These are phyloP conservation scores for Hirundichthys speculiger DNA, from an alignment of 2,113 vertebrate genomes.

Conservation along the genomic window DNA sequence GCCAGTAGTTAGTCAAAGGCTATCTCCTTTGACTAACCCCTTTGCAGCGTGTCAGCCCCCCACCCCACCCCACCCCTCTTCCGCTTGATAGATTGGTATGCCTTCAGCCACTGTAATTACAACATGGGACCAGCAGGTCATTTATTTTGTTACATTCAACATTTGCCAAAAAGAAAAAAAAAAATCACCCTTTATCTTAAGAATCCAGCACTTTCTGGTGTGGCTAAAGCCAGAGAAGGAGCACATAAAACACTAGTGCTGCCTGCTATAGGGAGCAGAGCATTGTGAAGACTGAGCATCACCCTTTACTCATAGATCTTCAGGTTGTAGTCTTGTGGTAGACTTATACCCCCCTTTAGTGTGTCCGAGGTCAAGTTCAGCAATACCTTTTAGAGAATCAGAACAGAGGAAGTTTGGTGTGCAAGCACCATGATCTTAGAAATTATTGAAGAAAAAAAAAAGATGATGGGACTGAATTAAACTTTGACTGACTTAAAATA, in stretches of 20 bases:
- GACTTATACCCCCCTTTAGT: slow-evolving; percentile 18
- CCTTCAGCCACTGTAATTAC: slow-evolving; percentile 98
- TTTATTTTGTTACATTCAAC: slow-evolving; percentile 98
- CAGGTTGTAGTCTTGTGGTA: slow-evolving; percentile 23
- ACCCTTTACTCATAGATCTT: slow-evolving; percentile 47
- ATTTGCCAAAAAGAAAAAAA: slow-evolving; percentile 88
- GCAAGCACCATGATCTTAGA: background rate
- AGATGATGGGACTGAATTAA: background rate
- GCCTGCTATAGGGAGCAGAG: background rate
- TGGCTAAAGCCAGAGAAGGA: slow-evolving; percentile 87
- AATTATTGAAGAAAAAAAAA: slow-evolving; percentile 2
- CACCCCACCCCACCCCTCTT: slow-evolving; percentile 78
- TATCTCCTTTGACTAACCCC: slow-evolving; percentile 99
- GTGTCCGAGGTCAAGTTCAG: slow-evolving; percentile 47
- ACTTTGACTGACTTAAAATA: background rate
- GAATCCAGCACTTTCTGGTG: slow-evolving; percentile 90
- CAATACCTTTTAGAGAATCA: background rate
- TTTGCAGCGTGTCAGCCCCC: slow-evolving; percentile 91
- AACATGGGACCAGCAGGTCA: slow-evolving; percentile 91
- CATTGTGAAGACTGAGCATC: slow-evolving; percentile 26
- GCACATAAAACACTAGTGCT: slow-evolving; percentile 85
- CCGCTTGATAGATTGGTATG: slow-evolving; percentile 96
- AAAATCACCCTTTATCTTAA: slow-evolving; percentile 93
- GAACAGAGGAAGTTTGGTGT: too few relatives aligned
- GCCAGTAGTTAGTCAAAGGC: slow-evolving; percentile 99